These are phyloP conservation scores for Isoperla grammatica DNA, from an alignment of 2,888 invertebrate genomes.

Conservation along the genomic window DNA sequence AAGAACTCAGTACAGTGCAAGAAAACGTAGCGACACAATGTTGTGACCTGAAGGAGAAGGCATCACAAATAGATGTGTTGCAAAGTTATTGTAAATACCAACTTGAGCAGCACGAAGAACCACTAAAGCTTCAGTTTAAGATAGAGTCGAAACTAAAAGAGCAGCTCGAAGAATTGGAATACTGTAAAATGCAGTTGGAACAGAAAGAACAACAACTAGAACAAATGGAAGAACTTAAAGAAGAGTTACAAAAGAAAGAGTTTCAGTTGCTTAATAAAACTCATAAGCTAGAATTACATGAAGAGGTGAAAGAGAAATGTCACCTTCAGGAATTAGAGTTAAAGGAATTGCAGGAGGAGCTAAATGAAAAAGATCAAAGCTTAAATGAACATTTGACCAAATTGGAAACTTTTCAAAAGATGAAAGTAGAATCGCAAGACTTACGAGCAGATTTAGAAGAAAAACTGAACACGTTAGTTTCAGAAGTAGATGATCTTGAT, in stretches of 20 bases:
- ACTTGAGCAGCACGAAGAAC: conserved; percentile 6
- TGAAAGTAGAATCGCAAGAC: neutral
- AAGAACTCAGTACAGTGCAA: neutral
- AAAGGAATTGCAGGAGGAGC: neutral
- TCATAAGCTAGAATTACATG: neutral
- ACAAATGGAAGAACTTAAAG: neutral
- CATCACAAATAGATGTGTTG: neutral
- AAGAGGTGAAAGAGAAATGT: neutral
- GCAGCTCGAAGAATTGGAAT: neutral
- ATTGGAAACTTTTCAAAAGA: neutral
- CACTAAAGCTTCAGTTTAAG: neutral
- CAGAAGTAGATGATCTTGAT: no score
- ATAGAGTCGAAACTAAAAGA: conserved; percentile 2
- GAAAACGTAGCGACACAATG: neutral
- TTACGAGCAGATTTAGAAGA: neutral
- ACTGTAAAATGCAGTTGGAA: neutral
- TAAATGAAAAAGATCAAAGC: neutral
- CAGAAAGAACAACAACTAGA: neutral
- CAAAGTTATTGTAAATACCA: neutral
- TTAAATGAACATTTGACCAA: neutral
- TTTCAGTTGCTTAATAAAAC: conserved; percentile 1
- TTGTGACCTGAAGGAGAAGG: neutral
- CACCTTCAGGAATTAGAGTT: neutral
- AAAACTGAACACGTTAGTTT: neutral
- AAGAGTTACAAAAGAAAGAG: neutral